phyloP scores from a whole-genome alignment of 2,797 vertebrate genomes.

The Otolemur crassicaudatus region DNA sequence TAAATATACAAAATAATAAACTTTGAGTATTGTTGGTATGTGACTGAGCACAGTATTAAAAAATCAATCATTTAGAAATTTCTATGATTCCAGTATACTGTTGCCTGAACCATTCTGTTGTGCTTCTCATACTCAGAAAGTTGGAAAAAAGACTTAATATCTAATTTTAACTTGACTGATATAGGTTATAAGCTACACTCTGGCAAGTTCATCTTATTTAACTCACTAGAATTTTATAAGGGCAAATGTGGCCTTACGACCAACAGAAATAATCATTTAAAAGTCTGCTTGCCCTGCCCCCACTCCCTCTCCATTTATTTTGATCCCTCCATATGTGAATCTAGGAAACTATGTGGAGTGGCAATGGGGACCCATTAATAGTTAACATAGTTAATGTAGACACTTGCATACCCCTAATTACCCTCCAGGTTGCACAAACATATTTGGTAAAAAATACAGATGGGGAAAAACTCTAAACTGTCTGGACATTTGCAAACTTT shows the following conservation, averaged over 20 bases:
- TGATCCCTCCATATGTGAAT: neutral
- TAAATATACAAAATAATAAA: neutral
- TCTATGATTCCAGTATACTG: neutral
- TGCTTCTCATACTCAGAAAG: neutral
- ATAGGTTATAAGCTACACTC: neutral
- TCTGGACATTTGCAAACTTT: neutral
- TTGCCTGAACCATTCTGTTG: neutral
- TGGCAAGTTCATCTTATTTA: neutral
- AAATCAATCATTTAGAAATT: neutral
- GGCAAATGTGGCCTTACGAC: neutral
- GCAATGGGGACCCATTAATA: accelerated
- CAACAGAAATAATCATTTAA: neutral
- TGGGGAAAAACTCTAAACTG: neutral
- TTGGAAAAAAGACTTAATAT: neutral
- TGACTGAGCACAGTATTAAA: neutral
- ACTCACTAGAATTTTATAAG: neutral
- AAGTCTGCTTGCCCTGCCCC: accelerated
- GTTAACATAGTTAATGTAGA: neutral
- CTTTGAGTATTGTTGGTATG: neutral
- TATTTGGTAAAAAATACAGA: neutral
- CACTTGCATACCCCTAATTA: neutral
- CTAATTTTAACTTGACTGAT: neutral
- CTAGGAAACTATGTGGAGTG: neutral
- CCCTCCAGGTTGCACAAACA: neutral
- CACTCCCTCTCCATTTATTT: neutral